A percentile compares a stretch with the other conserved stretches of the same genome.
These are phyloP conservation scores for Mechanitis messenoides DNA, from an alignment of 2,888 invertebrate genomes.

Conservation along the genomic window DNA sequence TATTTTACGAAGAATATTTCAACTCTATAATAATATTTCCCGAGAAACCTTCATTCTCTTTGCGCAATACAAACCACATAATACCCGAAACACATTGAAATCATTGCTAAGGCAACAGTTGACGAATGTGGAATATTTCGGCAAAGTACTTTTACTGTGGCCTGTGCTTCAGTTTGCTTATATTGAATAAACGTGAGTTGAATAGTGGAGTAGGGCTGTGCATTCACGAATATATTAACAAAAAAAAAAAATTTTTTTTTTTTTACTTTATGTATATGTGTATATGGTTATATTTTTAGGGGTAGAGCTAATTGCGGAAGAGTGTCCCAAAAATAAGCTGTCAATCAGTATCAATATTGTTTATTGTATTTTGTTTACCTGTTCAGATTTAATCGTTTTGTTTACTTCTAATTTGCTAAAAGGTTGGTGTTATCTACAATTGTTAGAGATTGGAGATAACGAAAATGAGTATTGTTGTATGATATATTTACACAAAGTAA, in stretches of 20 bases:
- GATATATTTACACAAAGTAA: too few relatives aligned
- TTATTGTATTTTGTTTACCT: conserved; percentile 16
- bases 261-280: background rate
- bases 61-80: conserved; percentile 15
- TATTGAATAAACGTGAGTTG: conserved; percentile 78
- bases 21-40: background rate
- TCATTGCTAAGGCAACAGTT: conserved; percentile 46
- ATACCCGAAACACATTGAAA: conserved; percentile 41
- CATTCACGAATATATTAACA: conserved; percentile 22
- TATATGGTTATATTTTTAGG: conserved; percentile 24
- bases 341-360: conserved; percentile 47
- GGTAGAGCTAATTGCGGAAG: conserved; percentile 42
- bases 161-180: conserved; percentile 73
- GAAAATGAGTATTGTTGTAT: background rate
- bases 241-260: background rate
- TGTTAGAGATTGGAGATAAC: background rate
- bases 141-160: conserved; percentile 67
- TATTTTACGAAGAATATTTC: background rate
- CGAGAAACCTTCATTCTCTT: conserved; percentile 9
- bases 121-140: conserved; percentile 72
- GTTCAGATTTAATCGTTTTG: conserved; percentile 43
- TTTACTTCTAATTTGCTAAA: conserved; percentile 33
- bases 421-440: background rate
- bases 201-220: conserved; percentile 66
- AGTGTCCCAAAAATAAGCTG: conserved; percentile 39